A percentile compares a stretch with the other conserved stretches of the same genome.
Conservation (phyloP, 2,888 invertebrate species). For the Empis stercorea region DNA sequence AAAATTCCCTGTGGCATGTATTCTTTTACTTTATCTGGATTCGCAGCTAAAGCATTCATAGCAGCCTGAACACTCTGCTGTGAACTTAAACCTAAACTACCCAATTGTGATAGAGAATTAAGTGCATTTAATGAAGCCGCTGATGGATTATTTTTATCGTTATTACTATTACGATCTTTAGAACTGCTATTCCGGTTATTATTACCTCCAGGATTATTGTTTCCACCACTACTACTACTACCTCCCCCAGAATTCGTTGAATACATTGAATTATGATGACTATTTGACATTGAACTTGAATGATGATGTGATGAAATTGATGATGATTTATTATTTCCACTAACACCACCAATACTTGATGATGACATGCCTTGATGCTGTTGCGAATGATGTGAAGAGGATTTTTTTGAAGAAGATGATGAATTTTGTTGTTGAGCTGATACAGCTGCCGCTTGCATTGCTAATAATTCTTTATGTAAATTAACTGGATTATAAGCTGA, state of each 20-base stretch:
- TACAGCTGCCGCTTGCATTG: slow-evolving; percentile 36
- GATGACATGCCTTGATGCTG: slow-evolving; percentile 12
- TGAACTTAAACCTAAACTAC: slow-evolving; percentile 32
- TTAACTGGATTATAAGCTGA: slow-evolving; percentile 35
- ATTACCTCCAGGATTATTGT: slow-evolving; percentile 10
- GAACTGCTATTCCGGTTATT: slow-evolving; percentile 13
- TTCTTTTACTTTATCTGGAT: slow-evolving; percentile 28
- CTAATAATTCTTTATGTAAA: slow-evolving; percentile 35
- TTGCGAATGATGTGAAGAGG: slow-evolving; percentile 17
- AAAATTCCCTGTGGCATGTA: slow-evolving; percentile 39
- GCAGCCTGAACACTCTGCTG: slow-evolving; percentile 37
- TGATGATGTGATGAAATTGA: slow-evolving; percentile 16
- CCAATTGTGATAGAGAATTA: slow-evolving; percentile 34
- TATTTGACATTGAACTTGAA: slow-evolving; percentile 12
- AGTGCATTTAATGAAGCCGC: slow-evolving; percentile 32
- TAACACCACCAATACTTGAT: slow-evolving; percentile 13
- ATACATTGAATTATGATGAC: slow-evolving; percentile 24
- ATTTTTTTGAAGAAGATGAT: slow-evolving; percentile 20
- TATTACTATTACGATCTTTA: slow-evolving; percentile 22
- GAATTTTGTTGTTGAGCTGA: slow-evolving; percentile 21
- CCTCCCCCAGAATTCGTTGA: slow-evolving; percentile 21
- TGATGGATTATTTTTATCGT: slow-evolving; percentile 28
- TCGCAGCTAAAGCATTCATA: slow-evolving; percentile 36
- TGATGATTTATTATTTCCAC: slow-evolving; percentile 9
- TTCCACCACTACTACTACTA: slow-evolving; percentile 8